Evolutionary conservation across 1,140 invertebrate species (phyloP).

Genomic region (Macrobrachium nipponense): DNA sequence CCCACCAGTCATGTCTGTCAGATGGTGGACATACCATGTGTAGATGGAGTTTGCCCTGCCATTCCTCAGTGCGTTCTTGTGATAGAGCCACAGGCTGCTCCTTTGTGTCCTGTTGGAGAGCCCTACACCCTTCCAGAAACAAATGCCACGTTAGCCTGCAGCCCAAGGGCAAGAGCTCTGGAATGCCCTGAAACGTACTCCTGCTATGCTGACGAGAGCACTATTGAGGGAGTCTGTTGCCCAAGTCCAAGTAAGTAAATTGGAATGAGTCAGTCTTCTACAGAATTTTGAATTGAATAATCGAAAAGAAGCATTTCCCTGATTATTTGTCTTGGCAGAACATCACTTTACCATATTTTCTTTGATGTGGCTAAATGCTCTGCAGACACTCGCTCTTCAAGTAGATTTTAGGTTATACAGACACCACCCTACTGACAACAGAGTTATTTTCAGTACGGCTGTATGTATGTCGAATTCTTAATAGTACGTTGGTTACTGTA

Average conservation of each 20-base stretch:
- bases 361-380: no score
- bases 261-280: background rate
- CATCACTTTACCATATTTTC: no score
- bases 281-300: background rate
- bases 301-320: background rate
- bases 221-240: conserved; percentile 56
- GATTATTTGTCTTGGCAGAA: background rate
- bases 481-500: no score
- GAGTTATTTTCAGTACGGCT: no score
- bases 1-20: conserved; percentile 76
- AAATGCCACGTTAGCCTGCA: conserved; percentile 80
- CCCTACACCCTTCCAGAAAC: conserved; percentile 83
- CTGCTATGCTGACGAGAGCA: conserved; percentile 48
- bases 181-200: conserved; percentile 67
- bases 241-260: conserved; percentile 29
- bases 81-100: conserved; percentile 46
- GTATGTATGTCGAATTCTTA: no score
- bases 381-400: no score
- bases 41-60: conserved; percentile 82
- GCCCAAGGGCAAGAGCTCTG: conserved; percentile 85
- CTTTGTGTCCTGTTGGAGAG: conserved; percentile 81
- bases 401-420: no score
- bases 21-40: conserved; percentile 84
- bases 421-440: no score
- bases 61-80: conserved; percentile 80